Base-by-base conservation (phyloP, 2,797 vertebrate genomes). In the Anas bernieri region DNA sequence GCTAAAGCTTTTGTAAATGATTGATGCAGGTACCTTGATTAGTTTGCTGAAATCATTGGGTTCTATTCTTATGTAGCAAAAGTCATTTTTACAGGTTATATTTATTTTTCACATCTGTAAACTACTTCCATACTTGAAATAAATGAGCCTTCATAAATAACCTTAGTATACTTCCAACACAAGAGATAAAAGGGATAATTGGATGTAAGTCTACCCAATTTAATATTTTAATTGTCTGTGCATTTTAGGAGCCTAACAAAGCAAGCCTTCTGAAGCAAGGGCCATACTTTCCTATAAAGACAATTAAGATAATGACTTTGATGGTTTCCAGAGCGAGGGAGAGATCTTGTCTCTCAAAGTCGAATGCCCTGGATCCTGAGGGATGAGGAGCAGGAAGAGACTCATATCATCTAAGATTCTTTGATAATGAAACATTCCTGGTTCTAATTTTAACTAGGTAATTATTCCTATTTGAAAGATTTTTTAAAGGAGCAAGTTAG, bases 241-340 rank as follows among this genome's bases (percentile, higher is more conserved):
- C 11, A n/a, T 90, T 95, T 90, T 73, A 68, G 28, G 10, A 70
- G 54, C n/a, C 63, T 88, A 76, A 76, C 37, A 90, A 90, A 94
- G 21, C 39, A 88, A 79, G 35, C 50, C 13, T 90, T 68, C 73
- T 82, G 56, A 84, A 79, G 30, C 10, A 82, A 67, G 48, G 37
- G 59, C 13, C 56, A 52, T 8, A 54, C 62, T 86, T 88, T 82
- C 56, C 35, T 54, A 18, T 70, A 13, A 6, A 70, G 39, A 52
- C 12, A 67, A 59, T 56, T 79, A 82, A 79, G 83, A 80, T 63
- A 64, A 16, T 72, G 64, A 67, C 43, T 82, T 79, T 30, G 43
- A 83, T 35, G 59, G 45, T 82, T 94, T 95, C 81, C 77, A 92
- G 61, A 94, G 43, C 48, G 31, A 74, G 52, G 86, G 43, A 82